These are phyloP conservation scores for Microchirus variegatus DNA, from an alignment of 2,797 vertebrate species.

Conservation along the genomic window DNA sequence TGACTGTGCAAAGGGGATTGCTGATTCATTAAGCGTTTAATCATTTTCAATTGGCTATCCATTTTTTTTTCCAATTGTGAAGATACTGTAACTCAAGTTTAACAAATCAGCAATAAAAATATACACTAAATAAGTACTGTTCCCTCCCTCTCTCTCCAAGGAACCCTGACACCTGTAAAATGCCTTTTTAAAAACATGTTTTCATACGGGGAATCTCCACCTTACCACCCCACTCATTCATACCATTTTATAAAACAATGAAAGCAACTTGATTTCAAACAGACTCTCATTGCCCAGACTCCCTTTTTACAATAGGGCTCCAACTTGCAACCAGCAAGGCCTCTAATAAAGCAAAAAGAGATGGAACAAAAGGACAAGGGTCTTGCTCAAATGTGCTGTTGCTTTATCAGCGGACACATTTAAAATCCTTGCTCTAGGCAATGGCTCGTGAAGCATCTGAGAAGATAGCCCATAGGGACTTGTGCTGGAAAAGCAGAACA, in stretches of 20 bases:
- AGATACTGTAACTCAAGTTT: not conserved
- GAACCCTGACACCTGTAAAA: not conserved
- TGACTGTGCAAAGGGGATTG: not conserved
- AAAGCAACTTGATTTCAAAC: conserved; percentile 45
- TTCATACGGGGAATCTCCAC: not conserved
- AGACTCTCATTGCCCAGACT: conserved; percentile 45
- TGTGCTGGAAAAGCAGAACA: conserved; percentile 56
- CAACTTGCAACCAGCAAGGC: conserved; percentile 45
- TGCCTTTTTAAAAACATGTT: not conserved
- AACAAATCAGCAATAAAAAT: too few relatives aligned
- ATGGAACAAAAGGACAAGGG: conserved; percentile 55
- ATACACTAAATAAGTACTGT: too few relatives aligned
- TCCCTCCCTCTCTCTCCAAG: not conserved
- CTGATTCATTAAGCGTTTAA: too few relatives aligned
- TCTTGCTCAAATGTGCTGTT: conserved; percentile 49
- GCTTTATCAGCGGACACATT: conserved; percentile 76
- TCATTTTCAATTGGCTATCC: not conserved
- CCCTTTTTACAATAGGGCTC: conserved; percentile 16
- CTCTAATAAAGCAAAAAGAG: conserved; percentile 68
- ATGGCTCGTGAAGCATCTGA: conserved; percentile 53
- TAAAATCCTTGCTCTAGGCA: conserved; percentile 69
- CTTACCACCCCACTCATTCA: conserved; percentile 5
- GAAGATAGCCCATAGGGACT: conserved; percentile 57
- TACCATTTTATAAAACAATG: conserved; percentile 48
- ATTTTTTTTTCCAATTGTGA: conserved; percentile 7